These are phyloP conservation scores for Emydoidea blandingii DNA, from an alignment of 2,797 vertebrate species.

Conservation along the genomic window DNA sequence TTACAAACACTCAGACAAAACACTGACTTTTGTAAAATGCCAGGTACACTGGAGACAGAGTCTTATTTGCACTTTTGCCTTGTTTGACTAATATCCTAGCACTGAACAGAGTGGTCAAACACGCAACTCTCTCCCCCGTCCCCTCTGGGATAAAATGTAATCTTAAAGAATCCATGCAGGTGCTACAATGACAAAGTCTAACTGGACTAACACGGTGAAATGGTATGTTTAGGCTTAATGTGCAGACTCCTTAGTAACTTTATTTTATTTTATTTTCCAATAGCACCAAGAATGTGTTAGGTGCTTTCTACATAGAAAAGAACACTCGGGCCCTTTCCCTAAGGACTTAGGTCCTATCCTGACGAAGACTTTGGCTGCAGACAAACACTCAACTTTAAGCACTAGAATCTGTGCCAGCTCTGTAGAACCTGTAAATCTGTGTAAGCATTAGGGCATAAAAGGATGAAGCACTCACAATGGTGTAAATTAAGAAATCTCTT, in stretches of 20 bases:
- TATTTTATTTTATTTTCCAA: background rate
- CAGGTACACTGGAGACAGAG: accelerated
- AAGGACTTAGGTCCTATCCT: background rate
- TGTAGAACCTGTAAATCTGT: background rate
- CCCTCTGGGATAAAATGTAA: background rate
- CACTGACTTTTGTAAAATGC: background rate
- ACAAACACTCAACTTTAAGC: background rate
- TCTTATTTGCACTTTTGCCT: background rate
- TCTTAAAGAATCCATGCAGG: background rate
- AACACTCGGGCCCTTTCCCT: background rate
- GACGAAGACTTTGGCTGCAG: background rate
- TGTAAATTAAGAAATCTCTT: background rate
- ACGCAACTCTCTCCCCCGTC: background rate
- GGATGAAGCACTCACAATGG: background rate
- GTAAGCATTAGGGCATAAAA: background rate
- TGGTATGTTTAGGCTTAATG: background rate
- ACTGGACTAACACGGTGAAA: background rate
- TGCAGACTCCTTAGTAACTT: background rate
- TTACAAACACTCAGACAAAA: background rate
- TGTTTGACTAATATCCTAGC: background rate
- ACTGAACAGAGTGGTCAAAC: background rate
- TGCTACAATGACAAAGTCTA: background rate
- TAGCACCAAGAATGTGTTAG: background rate
- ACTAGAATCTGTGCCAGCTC: background rate
- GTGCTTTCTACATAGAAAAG: background rate